Conservation (phyloP, 2,797 vertebrate genomes). For the Philypnodon macrostomus region DNA sequence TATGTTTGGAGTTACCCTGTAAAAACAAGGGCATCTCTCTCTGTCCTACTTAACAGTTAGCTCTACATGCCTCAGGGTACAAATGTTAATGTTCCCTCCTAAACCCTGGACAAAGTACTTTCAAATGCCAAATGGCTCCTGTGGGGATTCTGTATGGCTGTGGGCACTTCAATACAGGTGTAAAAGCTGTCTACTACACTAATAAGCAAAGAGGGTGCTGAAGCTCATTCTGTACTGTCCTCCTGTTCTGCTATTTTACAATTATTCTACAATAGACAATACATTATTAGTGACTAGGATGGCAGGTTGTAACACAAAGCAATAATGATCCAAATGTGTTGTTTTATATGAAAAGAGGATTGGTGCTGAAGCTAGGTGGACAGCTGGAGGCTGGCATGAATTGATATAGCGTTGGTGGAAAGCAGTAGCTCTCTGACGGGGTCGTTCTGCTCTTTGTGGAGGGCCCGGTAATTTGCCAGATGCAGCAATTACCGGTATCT, state of each 20-base stretch:
- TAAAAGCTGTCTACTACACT: constrained; percentile 55
- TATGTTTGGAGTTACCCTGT: constrained; percentile 3
- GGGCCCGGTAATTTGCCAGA: constrained; percentile 76
- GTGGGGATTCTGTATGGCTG: constrained; percentile 46
- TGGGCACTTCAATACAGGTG: constrained; percentile 56
- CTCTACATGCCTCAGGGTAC: constrained; percentile 52
- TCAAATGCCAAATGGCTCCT: constrained; percentile 68
- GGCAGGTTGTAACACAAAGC: too few relatives aligned
- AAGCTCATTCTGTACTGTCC: constrained; percentile 32
- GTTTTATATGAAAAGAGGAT: too few relatives aligned
- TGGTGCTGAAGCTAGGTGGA: constrained; percentile 17
- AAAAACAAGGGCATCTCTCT: constrained; percentile 28
- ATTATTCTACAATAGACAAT: constrained; percentile 23
- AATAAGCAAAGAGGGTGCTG: constrained; percentile 56
- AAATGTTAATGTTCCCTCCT: constrained; percentile 54
- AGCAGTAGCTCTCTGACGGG: constrained; percentile 52
- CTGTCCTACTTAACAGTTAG: constrained; percentile 60
- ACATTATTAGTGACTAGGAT: constrained; percentile 11
- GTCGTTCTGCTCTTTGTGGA: constrained; percentile 60
- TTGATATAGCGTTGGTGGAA: constrained; percentile 9
- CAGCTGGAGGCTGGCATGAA: constrained; percentile 28
- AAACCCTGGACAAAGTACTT: constrained; percentile 69
- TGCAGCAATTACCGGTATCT: constrained; percentile 80
- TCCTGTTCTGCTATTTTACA: constrained; percentile 24
- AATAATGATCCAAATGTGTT: too few relatives aligned